Evolutionary conservation across 2,797 vertebrate genomes (phyloP), one percentile per base, ranked within the genome.

Genomic region (Alectoris magna): DNA sequence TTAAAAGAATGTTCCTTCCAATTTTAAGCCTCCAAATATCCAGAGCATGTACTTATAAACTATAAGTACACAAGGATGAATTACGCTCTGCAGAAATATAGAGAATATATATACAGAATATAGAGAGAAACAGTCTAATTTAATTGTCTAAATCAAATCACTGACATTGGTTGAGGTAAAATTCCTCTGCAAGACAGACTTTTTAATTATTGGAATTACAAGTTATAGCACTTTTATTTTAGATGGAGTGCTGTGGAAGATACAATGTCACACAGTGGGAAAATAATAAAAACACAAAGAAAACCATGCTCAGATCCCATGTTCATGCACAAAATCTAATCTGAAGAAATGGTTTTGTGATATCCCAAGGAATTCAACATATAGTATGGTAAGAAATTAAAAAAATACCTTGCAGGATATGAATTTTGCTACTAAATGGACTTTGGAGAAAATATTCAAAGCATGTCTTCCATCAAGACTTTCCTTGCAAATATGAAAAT

Each of bases 241-340:
- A 97, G 94, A 83, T 96, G 41, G 48, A 96, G 60, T 96, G 85
- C 80, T 97, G 85, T 96, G 96, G 96, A 80, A 95, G 90, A 81
- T 64, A 96, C 55, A 97, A 90, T 88, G 78, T 69, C 31, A 97
- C 93, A 48, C 86, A 97, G 26, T 96, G 95, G 91, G 63, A 94
- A 64, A 87, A 44, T 38, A 97, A 97, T 74, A 66, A 92, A 72
- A 88, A 62, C 69, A 96, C 69, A 96, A 95, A 64, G 83, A 93
- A 85, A 94, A 80, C 22, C 66, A 39, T 79, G 68, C 64, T 70
- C 91, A 91, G 17, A 53, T 96, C 5, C 87, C 73, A 27, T 96
- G 91, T 84, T 96, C 94, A 38, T 95, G 92, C 44, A 96, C 55
- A 29, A 96, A 94, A 46, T 93, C 76, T 23, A 77, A 12, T 59